Base-by-base conservation (phyloP, 2,113 vertebrate species). In the Paradoxurus hermaphroditus region DNA sequence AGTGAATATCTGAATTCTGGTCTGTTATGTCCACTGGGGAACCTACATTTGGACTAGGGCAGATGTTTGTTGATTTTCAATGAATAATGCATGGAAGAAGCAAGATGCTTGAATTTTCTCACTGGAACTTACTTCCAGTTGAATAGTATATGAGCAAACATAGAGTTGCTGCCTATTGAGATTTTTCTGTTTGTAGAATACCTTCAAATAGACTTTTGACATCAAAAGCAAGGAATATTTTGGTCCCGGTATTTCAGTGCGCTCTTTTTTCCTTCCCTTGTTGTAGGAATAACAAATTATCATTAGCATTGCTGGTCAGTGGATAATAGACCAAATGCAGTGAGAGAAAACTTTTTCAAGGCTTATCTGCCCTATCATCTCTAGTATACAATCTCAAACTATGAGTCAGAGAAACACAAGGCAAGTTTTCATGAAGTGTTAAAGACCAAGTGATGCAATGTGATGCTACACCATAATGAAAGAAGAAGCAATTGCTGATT, bases 41-140 rank as follows among this genome's bases (percentile, higher is more conserved):
- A 97, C 83, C 86, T 89, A 95, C 84, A 98, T 98, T 98, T 96
- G 98, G 91, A 94, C 86, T 97, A 93, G 72, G 97, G 97, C 87
- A 98, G 97, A 97, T 96, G 86, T 91, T 94, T 98, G 91, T 97
- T 98, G 98, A 96, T 97, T 98, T 98, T 94, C 65, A 96, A 97
- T 97, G 73, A 75, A 96, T 97, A 98, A 98, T 98, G 36, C 93
- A 98, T 97, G 90, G 92, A 84, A 27, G 84, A 97, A 97, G 73
- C 51, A 63, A 84, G 44, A 23, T 95, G 36, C 67, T 29, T 97
- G 91, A 83, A 97, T 91, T 97, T 98, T 97, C 94, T 79, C 85
- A 81, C 62, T 95, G 63, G 59, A 98, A 95, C n/a, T 51, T 94
- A 91, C 87, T 98, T 98, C 70, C 84, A 67, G n/a, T 92, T 82